Percentiles rank a stretch among this genome's conserved stretches.
phyloP scores from a whole-genome alignment of 2,113 vertebrate genomes.

The Albula glossodonta region DNA sequence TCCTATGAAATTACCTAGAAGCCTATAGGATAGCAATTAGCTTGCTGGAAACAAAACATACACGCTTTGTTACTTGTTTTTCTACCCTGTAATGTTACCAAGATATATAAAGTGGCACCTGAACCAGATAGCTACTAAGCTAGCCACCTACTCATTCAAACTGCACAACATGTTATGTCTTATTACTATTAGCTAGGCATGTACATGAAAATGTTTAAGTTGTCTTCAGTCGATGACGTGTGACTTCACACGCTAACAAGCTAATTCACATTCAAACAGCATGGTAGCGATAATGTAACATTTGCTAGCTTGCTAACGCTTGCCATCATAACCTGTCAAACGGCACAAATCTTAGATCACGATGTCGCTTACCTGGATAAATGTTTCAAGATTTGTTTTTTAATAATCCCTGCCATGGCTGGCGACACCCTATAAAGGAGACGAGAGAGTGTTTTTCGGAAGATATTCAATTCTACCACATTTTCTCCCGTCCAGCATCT shows the following conservation, averaged over 20 bases:
- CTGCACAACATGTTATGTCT: not conserved
- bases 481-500: constrained; percentile 32
- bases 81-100: not conserved
- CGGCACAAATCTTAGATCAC: not conserved
- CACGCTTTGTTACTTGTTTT: not conserved
- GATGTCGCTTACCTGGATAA: constrained; percentile 83
- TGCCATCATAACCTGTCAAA: not conserved
- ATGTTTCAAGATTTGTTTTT: constrained; percentile 96
- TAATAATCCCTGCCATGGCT: constrained; percentile 89
- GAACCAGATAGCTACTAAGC: not conserved
- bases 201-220: not conserved
- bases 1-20: not conserved
- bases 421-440: not conserved
- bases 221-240: not conserved
- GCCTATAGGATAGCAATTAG: not conserved
- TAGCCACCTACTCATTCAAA: not conserved
- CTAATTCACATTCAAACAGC: not conserved
- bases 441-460: not conserved
- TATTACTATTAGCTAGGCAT: not conserved
- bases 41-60: not conserved
- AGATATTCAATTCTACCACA: not conserved
- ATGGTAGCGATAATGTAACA: not conserved
- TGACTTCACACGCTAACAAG: not conserved
- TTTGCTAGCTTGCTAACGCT: not conserved
- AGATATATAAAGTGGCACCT: not conserved